phyloP scores from a whole-genome alignment of 2,888 invertebrate genomes.

The Oscheius sp. region DNA sequence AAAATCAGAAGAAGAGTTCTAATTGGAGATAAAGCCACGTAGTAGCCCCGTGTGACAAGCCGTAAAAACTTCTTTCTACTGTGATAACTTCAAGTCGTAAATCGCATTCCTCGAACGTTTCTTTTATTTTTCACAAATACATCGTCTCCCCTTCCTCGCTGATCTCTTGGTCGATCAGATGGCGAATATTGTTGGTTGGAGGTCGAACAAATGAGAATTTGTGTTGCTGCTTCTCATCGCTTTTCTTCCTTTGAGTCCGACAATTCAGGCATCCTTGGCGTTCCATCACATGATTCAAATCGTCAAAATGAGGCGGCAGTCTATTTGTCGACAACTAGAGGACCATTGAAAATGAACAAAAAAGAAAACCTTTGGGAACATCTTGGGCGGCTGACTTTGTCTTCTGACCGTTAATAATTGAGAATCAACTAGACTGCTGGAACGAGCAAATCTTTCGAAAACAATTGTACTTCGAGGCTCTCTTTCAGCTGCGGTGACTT shows the following conservation, averaged over 20 bases:
- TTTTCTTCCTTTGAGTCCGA: neutral
- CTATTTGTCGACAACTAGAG: conserved; percentile 7
- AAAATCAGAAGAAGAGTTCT: too few relatives aligned
- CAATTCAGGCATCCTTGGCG: conserved; percentile 3
- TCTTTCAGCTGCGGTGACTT: conserved; percentile 59
- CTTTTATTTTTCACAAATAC: neutral
- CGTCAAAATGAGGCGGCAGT: neutral
- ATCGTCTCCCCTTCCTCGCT: conserved; percentile 19
- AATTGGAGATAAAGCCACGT: too few relatives aligned
- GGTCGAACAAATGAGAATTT: conserved; percentile 41
- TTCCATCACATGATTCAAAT: neutral
- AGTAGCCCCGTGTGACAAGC: neutral
- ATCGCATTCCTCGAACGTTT: neutral
- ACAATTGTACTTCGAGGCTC: conserved; percentile 51
- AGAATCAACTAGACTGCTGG: conserved; percentile 39
- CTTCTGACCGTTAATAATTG: conserved; percentile 30
- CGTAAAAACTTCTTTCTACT: neutral
- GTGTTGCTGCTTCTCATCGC: neutral
- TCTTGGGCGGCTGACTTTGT: conserved; percentile 2
- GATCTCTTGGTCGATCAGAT: conserved; percentile 32
- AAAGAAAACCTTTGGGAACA: neutral
- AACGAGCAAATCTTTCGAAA: conserved; percentile 43
- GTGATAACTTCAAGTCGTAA: conserved; percentile 5
- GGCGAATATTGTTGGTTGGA: conserved; percentile 52
- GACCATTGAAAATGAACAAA: neutral